These are phyloP conservation scores for Xiphophorus couchianus DNA, from an alignment of 2,113 vertebrate species.

Conservation along the genomic window DNA sequence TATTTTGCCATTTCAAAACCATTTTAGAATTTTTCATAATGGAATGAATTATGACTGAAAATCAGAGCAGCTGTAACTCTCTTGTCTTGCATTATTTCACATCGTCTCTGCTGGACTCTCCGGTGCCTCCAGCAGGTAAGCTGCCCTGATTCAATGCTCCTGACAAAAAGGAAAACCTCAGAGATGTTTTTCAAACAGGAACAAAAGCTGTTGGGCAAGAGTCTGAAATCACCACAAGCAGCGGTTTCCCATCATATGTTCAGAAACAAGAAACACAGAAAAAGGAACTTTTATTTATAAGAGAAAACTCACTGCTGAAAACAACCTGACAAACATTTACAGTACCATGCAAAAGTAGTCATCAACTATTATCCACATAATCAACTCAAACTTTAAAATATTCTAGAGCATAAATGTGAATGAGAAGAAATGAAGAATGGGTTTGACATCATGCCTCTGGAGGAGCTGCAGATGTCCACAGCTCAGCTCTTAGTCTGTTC, in stretches of 20 bases:
- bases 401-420: too few species aligned
- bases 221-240: slow-evolving; percentile 52
- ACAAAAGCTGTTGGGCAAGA: slow-evolving; percentile 64
- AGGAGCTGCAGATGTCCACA: too few species aligned
- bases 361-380: background rate
- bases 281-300: slow-evolving; percentile 30
- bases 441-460: too few species aligned
- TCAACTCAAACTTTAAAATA: too few species aligned
- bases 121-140: slow-evolving; percentile 36
- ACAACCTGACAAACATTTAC: too few species aligned
- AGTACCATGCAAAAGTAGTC: background rate
- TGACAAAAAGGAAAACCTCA: slow-evolving; percentile 77
- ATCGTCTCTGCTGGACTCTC: slow-evolving; percentile 28
- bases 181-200: slow-evolving; percentile 60
- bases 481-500: too few species aligned
- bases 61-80: slow-evolving; percentile 31
- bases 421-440: too few species aligned
- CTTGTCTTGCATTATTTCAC: background rate
- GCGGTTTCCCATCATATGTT: slow-evolving; percentile 6
- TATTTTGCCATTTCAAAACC: background rate
- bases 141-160: slow-evolving; percentile 30
- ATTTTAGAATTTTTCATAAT: background rate
- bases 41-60: background rate
- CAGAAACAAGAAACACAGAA: slow-evolving; percentile 1
- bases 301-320: slow-evolving; percentile 3